Evolutionary conservation across 2,888 invertebrate species (phyloP).

Genomic region (Hypomecis punctinalis): DNA sequence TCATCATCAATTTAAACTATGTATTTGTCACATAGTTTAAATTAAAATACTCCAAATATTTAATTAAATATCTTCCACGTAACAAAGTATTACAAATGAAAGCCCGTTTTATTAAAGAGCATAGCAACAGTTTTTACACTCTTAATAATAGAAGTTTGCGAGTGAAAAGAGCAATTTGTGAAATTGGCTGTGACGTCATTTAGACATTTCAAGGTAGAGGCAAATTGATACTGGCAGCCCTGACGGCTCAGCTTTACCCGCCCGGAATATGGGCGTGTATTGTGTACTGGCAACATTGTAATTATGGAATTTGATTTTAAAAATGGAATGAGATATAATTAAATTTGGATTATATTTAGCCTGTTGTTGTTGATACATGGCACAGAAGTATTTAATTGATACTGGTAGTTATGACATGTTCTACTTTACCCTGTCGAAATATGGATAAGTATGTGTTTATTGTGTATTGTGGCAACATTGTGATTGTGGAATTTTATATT

Average conservation of each 20-base stretch:
- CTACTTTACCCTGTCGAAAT: slow-evolving; percentile 18
- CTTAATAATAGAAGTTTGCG: slow-evolving; percentile 23
- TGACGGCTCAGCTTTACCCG: slow-evolving; percentile 22
- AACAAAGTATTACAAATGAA: not conserved
- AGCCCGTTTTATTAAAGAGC: not conserved
- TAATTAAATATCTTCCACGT: too few relatives aligned
- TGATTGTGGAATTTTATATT: slow-evolving; percentile 2
- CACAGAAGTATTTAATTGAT: slow-evolving; percentile 37
- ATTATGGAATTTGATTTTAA: slow-evolving; percentile 5
- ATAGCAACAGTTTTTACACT: slow-evolving; percentile 20
- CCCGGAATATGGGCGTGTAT: slow-evolving; percentile 15
- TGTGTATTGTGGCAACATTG: slow-evolving; percentile 18
- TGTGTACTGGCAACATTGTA: slow-evolving; percentile 18
- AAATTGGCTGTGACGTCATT: slow-evolving; percentile 40
- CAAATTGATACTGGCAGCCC: slow-evolving; percentile 40
- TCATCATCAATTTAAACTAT: too few relatives aligned
- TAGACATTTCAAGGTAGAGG: slow-evolving; percentile 34
- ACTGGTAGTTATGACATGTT: slow-evolving; percentile 32
- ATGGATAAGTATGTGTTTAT: slow-evolving; percentile 15
- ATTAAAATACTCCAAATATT: too few relatives aligned
- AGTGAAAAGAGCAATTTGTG: slow-evolving; percentile 37
- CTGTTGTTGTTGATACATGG: slow-evolving; percentile 36
- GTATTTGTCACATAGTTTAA: too few relatives aligned
- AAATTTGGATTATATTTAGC: too few relatives aligned
- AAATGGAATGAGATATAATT: not conserved